phyloP scores from a whole-genome alignment of 2,113 vertebrate genomes.

The Hemiscyllium ocellatum region DNA sequence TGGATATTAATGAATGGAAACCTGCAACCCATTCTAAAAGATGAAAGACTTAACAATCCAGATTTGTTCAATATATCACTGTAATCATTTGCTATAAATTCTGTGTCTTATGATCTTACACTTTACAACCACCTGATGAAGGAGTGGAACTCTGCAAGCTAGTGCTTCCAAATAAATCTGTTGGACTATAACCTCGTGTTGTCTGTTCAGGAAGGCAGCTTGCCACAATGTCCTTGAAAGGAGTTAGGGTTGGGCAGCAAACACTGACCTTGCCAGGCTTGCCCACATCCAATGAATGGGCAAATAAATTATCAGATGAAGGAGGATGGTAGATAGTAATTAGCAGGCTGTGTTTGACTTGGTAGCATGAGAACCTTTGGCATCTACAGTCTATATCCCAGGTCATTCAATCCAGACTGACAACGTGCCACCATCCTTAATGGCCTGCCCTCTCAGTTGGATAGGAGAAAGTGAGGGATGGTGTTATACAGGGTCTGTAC shows the following conservation, averaged over 20 bases:
- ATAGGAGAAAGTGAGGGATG: neutral
- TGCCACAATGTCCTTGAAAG: neutral
- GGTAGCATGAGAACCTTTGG: neutral
- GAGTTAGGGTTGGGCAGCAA: neutral
- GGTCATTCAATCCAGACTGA: neutral
- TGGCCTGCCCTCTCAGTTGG: neutral
- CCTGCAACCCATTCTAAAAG: too few relatives aligned
- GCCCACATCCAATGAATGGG: too few relatives aligned
- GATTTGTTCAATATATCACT: too few relatives aligned
- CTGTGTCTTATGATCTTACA: too few relatives aligned
- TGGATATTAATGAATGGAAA: too few relatives aligned
- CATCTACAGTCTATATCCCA: neutral
- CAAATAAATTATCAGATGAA: neutral
- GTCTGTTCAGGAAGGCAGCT: neutral
- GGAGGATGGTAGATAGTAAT: neutral
- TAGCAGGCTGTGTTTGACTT: neutral
- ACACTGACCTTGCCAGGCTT: neutral
- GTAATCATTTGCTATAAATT: too few relatives aligned
- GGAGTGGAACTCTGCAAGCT: too few relatives aligned
- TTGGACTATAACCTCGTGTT: too few relatives aligned
- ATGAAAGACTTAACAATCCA: too few relatives aligned
- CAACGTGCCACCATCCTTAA: neutral
- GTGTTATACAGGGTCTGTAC: neutral
- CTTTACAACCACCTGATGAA: too few relatives aligned
- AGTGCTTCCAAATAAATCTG: too few relatives aligned